These are phyloP conservation scores for Melinaea menophilus DNA, from an alignment of 2,888 invertebrate species.

Conservation along the genomic window DNA sequence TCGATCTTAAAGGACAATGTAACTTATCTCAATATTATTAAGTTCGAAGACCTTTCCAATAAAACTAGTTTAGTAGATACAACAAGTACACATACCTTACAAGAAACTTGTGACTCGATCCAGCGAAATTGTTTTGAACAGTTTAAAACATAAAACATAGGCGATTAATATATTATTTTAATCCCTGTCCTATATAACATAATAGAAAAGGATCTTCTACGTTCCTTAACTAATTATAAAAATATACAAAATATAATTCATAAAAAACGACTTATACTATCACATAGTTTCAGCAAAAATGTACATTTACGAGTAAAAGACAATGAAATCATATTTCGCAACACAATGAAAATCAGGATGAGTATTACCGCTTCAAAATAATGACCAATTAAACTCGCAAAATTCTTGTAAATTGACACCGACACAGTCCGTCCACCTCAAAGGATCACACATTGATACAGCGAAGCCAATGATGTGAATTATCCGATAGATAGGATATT, in stretches of 20 bases:
- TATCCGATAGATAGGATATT: neutral
- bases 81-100: constrained; percentile 42
- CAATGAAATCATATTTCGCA: neutral
- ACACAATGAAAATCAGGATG: neutral
- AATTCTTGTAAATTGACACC: constrained; percentile 1
- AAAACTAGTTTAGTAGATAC: constrained; percentile 45
- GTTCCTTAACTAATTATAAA: no score
- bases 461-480: neutral
- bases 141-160: neutral
- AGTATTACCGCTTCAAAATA: constrained; percentile 1
- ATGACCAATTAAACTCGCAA: constrained; percentile 13
- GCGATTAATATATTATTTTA: neutral
- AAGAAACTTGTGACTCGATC: constrained; percentile 51
- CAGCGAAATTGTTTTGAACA: constrained; percentile 21
- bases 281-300: neutral
- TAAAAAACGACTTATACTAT: no score
- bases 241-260: no score
- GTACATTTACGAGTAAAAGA: neutral
- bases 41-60: constrained; percentile 50
- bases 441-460: neutral
- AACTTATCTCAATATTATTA: constrained; percentile 40
- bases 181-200: no score
- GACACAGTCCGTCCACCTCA: constrained; percentile 3
- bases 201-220: no score
- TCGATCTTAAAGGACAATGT: constrained; percentile 20